These are phyloP conservation scores for Philopotamus ludificatus DNA, from an alignment of 1,140 invertebrate genomes.

Conservation along the genomic window DNA sequence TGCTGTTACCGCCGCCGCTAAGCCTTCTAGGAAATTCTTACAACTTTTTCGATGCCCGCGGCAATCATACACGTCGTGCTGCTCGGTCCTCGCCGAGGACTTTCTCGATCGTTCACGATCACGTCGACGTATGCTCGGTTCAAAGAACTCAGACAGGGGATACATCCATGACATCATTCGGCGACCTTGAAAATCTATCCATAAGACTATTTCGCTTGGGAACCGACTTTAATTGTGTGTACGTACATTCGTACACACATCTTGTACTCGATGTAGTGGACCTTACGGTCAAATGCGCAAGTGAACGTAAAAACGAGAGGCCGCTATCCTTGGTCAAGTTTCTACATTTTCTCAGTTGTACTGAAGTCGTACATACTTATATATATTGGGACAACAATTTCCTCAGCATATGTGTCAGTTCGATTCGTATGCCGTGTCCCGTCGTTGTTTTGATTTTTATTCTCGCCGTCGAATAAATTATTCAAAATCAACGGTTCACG, in stretches of 20 bases:
- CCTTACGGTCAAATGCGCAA: slow-evolving; percentile 24
- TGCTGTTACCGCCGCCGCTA: background rate
- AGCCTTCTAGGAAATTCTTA: background rate
- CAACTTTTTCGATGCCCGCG: background rate
- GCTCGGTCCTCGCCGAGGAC: too few species aligned
- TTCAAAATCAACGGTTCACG: too few species aligned
- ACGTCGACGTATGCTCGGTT: background rate
- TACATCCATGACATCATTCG: too few species aligned
- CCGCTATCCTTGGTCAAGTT: slow-evolving; percentile 31
- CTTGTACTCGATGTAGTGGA: slow-evolving; percentile 8
- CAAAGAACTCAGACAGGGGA: slow-evolving; percentile 13
- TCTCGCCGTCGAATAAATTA: too few species aligned
- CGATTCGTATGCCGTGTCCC: background rate
- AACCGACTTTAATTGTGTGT: too few species aligned
- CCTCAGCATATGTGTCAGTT: slow-evolving; percentile 17
- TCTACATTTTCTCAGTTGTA: slow-evolving; percentile 24
- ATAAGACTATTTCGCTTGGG: too few species aligned
- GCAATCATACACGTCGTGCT: background rate
- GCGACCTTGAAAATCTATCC: too few species aligned
- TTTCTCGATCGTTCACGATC: background rate
- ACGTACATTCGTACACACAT: too few species aligned
- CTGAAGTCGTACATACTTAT: too few species aligned
- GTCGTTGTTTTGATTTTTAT: too few species aligned
- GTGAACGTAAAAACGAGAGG: slow-evolving; percentile 31
- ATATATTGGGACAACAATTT: slow-evolving; percentile 18